A percentile compares a stretch with the other conserved stretches of the same genome.
phyloP scores from a whole-genome alignment of 1,140 invertebrate species.

The Armadillidium nasatum region DNA sequence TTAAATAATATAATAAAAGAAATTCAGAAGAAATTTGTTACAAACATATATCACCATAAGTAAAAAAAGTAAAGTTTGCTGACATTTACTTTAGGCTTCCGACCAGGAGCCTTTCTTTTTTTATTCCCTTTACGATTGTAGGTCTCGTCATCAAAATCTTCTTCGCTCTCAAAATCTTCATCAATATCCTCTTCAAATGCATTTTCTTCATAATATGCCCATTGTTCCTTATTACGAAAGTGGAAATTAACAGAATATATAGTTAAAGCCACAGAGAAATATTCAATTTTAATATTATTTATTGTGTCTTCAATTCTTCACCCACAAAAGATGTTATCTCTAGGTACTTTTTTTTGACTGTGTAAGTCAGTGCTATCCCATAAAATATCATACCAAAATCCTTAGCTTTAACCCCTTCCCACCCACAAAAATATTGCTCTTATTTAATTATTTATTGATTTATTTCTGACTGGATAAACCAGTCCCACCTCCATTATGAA shows the following conservation, averaged over 20 bases:
- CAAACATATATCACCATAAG: neutral
- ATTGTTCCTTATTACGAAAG: constrained; percentile 25
- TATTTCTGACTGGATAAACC: too few relatives aligned
- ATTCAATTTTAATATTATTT: neutral
- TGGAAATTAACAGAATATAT: neutral
- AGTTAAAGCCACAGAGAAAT: neutral
- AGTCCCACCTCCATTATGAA: too few relatives aligned
- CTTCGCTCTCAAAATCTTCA: constrained; percentile 35
- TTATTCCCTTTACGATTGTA: constrained; percentile 35
- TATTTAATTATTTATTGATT: too few relatives aligned
- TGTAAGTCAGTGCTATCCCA: too few relatives aligned
- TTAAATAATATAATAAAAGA: too few relatives aligned
- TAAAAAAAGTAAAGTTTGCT: neutral
- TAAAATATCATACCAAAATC: too few relatives aligned
- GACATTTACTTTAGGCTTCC: constrained; percentile 32
- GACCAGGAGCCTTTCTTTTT: constrained; percentile 31
- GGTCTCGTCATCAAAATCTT: constrained; percentile 39
- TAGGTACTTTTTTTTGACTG: too few relatives aligned
- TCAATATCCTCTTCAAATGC: constrained; percentile 33
- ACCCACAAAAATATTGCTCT: too few relatives aligned
- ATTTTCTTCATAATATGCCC: constrained; percentile 32
- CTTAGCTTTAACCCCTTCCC: too few relatives aligned
- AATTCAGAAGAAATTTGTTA: too few relatives aligned
- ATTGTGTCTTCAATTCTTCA: too few relatives aligned
- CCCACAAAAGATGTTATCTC: too few relatives aligned